Conservation (phyloP, 2,888 invertebrate genomes). For the Acheta domesticus region DNA sequence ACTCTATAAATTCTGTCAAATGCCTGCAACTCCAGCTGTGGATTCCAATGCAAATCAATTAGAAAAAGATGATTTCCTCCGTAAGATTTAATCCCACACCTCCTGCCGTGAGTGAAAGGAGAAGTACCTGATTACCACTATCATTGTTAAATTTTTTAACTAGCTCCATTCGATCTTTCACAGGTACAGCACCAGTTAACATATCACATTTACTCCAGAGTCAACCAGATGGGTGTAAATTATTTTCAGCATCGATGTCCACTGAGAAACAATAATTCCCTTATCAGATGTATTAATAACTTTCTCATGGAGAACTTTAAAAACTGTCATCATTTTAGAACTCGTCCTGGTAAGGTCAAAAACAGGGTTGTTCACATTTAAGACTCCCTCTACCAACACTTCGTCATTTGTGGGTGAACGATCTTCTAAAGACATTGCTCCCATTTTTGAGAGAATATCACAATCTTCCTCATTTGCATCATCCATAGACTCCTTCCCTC, state of each 20-base stretch:
- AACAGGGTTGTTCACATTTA: slow-evolving; percentile 68
- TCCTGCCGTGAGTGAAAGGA: slow-evolving; percentile 88
- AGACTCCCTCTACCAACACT: slow-evolving; percentile 58
- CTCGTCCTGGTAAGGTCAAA: slow-evolving; percentile 60
- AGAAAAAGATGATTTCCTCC: slow-evolving; percentile 90
- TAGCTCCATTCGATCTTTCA: slow-evolving; percentile 66
- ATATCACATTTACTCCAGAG: slow-evolving; percentile 55
- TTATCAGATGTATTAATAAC: slow-evolving; percentile 60
- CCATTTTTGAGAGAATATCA: slow-evolving; percentile 62
- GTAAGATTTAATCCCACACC: slow-evolving; percentile 92
- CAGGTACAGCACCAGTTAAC: slow-evolving; percentile 73
- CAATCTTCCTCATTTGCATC: slow-evolving; percentile 50
- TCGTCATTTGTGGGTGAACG: slow-evolving; percentile 42
- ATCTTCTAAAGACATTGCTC: slow-evolving; percentile 52
- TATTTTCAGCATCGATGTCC: slow-evolving; percentile 78
- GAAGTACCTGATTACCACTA: slow-evolving; percentile 60
- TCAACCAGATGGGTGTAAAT: slow-evolving; percentile 60
- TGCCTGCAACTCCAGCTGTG: slow-evolving; percentile 90
- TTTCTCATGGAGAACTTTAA: slow-evolving; percentile 55
- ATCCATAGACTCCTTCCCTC: slow-evolving; percentile 40
- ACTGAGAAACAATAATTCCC: slow-evolving; percentile 86
- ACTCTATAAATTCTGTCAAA: slow-evolving; percentile 91
- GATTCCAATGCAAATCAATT: slow-evolving; percentile 95
- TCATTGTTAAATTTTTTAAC: slow-evolving; percentile 67
- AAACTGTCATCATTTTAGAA: slow-evolving; percentile 63